Conservation (phyloP, 2,888 invertebrate species). For the Scaptomyza cyrtandrae region DNA sequence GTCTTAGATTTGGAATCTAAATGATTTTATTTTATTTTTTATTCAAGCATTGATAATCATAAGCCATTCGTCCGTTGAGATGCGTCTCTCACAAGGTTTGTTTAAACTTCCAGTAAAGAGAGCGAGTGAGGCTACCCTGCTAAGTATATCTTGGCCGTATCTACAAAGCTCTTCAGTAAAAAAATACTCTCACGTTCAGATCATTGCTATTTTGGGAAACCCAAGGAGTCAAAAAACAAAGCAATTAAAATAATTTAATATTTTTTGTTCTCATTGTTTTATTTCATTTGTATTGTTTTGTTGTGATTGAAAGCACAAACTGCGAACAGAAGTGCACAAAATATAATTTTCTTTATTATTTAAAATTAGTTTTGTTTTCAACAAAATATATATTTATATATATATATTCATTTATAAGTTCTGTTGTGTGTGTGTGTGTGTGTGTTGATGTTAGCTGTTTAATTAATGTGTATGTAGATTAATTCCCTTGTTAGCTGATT, state of each 20-base stretch:
- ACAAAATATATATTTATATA: constrained; percentile 56
- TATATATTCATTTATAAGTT: constrained; percentile 21
- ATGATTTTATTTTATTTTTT: too few relatives aligned
- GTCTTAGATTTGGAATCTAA: too few relatives aligned
- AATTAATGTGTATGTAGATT: constrained; percentile 11
- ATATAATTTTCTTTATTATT: constrained; percentile 32
- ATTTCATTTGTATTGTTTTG: constrained; percentile 48
- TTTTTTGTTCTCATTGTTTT: constrained; percentile 47
- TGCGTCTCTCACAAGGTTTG: too few relatives aligned
- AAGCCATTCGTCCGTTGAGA: too few relatives aligned
- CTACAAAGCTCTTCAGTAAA: too few relatives aligned
- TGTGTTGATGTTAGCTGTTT: constrained; percentile 23
- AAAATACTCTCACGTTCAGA: background rate
- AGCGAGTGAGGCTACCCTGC: too few relatives aligned
- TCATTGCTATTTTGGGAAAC: too few relatives aligned
- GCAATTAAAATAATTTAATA: background rate
- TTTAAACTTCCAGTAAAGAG: too few relatives aligned
- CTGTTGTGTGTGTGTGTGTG: constrained; percentile 4
- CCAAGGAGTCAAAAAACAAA: too few relatives aligned
- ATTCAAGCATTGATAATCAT: too few relatives aligned
- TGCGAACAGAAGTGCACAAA: constrained; percentile 66
- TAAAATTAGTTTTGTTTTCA: constrained; percentile 45
- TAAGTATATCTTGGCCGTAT: too few relatives aligned
- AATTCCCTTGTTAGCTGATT: constrained; percentile 52
- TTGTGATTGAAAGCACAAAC: constrained; percentile 61